A percentile compares a stretch with the other conserved stretches of the same genome.
Conservation (phyloP, 2,797 vertebrate species). For the Podarcis lilfordi region DNA sequence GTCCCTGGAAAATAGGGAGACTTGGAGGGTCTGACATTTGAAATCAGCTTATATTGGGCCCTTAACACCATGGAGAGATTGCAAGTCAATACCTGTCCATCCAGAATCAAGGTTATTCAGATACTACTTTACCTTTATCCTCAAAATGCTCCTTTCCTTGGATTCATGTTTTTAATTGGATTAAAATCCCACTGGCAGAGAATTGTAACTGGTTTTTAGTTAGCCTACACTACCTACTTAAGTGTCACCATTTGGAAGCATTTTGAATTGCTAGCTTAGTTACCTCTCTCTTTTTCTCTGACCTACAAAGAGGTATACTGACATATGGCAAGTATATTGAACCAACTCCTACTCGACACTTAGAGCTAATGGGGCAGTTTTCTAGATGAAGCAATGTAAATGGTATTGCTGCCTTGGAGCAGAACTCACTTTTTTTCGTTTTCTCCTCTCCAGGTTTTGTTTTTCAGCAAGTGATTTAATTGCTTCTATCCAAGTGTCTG, state of each 20-base stretch:
- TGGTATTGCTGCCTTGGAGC: background rate
- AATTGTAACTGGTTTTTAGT: background rate
- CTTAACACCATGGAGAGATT: too few relatives aligned
- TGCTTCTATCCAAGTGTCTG: slow-evolving; percentile 93
- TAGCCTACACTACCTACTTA: background rate
- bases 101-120: background rate
- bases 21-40: too few relatives aligned
- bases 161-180: background rate
- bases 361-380: too few relatives aligned
- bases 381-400: background rate
- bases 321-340: background rate
- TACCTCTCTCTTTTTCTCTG: background rate
- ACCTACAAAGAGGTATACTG: background rate
- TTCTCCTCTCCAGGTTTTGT: slow-evolving; percentile 89
- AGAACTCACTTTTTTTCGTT: slow-evolving; percentile 89
- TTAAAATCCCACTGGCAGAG: background rate
- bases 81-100: too few relatives aligned
- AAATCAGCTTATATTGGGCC: too few relatives aligned
- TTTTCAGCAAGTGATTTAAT: slow-evolving; percentile 91
- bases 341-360: background rate
- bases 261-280: background rate
- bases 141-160: background rate
- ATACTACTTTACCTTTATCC: background rate
- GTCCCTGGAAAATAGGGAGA: too few relatives aligned
- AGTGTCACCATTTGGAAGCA: background rate